Evolutionary conservation across 2,888 invertebrate species (phyloP), one percentile per base, ranked within the genome.

Genomic region (Melitaea athalia): DNA sequence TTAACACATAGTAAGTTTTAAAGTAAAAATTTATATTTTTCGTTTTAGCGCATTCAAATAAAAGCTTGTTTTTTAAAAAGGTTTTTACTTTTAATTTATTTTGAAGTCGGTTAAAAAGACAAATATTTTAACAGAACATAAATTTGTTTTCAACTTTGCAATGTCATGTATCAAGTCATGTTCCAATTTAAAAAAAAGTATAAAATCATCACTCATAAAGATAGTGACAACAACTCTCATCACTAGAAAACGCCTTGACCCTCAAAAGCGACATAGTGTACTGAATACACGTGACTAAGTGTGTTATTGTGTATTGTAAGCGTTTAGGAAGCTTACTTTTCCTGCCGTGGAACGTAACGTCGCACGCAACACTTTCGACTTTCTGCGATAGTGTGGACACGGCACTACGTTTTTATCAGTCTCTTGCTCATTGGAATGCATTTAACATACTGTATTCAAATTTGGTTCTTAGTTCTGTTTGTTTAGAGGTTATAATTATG

Each of bases 341-440:
- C 88, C 89, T 87, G 77, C 74, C 70, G 75, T 79, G 81, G 85
- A 86, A 87, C 87, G 86, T 82, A 78, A 77, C 70, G 73, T 59
- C 76, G 77, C 91, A 91, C 89, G 91, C 90, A 82, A 91, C 86
- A 89, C 91, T 90, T 91, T 91, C 55, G 55, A 55, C 90, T 91
- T 88, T 87, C 87, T 60, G 77, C 75, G 70, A 7, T 33, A 33
- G 61, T 53, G 63, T 75, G 75, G 74, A 77, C 69, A 73, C 76
- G 75, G 67, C 75, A 75, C 76, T 68, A 63, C 70, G 68, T 63
- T 72, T 70, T 70, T 71, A 70, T 68, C 68, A 24, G 57, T 67
- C 57, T 63, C 53, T 72, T 74, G 70, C 4, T 71, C 65, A 68
- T 68, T 68, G 70, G 74, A 75, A 73, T 72, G 67, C 71, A 75